Percentiles rank a stretch among this genome's conserved stretches.
These are phyloP conservation scores for Tachina fera DNA, from an alignment of 2,888 invertebrate genomes.

Conservation along the genomic window DNA sequence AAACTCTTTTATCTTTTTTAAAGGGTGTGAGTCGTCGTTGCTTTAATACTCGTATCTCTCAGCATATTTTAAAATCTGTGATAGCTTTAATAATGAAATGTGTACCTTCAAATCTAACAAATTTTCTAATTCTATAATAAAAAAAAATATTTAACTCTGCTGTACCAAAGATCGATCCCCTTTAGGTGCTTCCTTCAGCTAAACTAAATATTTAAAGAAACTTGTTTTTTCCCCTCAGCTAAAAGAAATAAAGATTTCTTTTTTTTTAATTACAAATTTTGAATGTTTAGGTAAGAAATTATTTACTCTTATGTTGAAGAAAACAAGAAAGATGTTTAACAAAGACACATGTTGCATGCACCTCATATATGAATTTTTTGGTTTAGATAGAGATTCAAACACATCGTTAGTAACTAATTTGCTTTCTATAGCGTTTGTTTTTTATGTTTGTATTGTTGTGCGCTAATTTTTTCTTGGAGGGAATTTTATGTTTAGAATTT, in stretches of 20 bases:
- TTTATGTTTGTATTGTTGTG: constrained; percentile 14
- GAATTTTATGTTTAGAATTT: constrained; percentile 37
- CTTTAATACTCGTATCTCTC: not conserved
- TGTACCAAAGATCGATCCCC: constrained; percentile 26
- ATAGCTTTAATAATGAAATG: constrained; percentile 25
- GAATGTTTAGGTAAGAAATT: constrained; percentile 57
- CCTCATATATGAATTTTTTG: constrained; percentile 34
- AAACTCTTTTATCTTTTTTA: not conserved
- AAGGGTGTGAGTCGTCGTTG: constrained; percentile 44
- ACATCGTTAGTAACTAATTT: constrained; percentile 71
- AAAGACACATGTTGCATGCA: constrained; percentile 70
- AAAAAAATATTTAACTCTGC: not conserved
- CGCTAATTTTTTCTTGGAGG: not conserved
- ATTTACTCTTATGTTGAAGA: constrained; percentile 29
- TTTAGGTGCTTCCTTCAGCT: constrained; percentile 3
- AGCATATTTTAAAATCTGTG: constrained; percentile 10
- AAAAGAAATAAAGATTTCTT: constrained; percentile 31
- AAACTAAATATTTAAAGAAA: constrained; percentile 42
- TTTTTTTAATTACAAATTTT: constrained; percentile 68
- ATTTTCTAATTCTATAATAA: constrained; percentile 57
- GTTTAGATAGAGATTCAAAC: constrained; percentile 41
- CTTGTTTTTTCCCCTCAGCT: constrained; percentile 55
- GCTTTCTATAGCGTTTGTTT: constrained; percentile 27
- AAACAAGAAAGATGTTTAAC: constrained; percentile 30
- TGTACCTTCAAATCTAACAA: constrained; percentile 50